These are phyloP conservation scores for Temnopleurus reevesii DNA, from an alignment of 53 echinoderm and acorn worm species.

Conservation along the genomic window DNA sequence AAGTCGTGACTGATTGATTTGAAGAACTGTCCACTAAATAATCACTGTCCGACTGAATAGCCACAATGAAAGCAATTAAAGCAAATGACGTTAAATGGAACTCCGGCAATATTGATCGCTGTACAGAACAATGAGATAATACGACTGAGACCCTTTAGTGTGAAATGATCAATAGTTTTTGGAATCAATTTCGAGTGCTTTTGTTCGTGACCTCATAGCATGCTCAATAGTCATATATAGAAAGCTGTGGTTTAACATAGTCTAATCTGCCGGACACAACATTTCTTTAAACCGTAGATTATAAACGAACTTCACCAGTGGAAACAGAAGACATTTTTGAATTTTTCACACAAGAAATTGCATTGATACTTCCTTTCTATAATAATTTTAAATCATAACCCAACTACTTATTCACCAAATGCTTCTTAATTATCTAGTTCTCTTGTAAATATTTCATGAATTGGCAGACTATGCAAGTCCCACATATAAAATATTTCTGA, in stretches of 20 bases:
- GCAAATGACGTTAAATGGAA: neutral
- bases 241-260: slow-evolving; percentile 25
- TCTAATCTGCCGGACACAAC: too few species aligned
- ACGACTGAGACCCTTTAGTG: neutral
- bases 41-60: slow-evolving; percentile 3
- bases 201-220: slow-evolving; percentile 15
- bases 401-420: too few species aligned
- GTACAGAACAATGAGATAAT: neutral
- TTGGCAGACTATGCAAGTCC: too few species aligned
- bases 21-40: neutral
- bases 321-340: too few species aligned
- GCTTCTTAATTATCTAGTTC: too few species aligned
- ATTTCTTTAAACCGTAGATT: too few species aligned
- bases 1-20: neutral
- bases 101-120: neutral
- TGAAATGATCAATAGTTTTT: neutral
- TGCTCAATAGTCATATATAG: neutral
- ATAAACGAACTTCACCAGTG: too few species aligned
- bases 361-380: too few species aligned
- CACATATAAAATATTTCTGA: too few species aligned
- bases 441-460: too few species aligned
- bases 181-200: slow-evolving; percentile 20
- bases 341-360: too few species aligned
- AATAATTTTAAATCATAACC: too few species aligned
- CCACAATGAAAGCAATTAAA: slow-evolving; percentile 39